A percentile compares a stretch with the other conserved stretches of the same genome.
These are phyloP conservation scores for Chelidonichthys spinosus DNA, from an alignment of 2,797 vertebrate genomes.

Conservation along the genomic window DNA sequence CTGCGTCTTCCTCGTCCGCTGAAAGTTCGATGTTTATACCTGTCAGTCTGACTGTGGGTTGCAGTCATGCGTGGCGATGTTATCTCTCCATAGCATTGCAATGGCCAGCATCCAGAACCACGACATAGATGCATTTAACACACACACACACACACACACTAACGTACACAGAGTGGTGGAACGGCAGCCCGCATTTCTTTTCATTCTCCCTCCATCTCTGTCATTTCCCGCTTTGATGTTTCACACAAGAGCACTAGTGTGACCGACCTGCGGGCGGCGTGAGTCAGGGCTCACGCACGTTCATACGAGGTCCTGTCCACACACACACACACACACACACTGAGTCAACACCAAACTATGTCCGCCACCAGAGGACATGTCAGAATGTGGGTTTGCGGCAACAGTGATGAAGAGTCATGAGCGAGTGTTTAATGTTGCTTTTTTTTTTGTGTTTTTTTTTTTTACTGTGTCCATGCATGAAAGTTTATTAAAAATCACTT, in stretches of 20 bases:
- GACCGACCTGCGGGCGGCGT: conserved; percentile 62
- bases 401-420: conserved; percentile 45
- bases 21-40: conserved; percentile 73
- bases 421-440: conserved; percentile 47
- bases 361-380: conserved; percentile 25
- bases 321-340: conserved; percentile 22
- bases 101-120: conserved; percentile 64
- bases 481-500: conserved; percentile 34
- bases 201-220: conserved; percentile 62
- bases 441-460: not conserved
- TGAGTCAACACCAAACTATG: conserved; percentile 54
- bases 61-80: conserved; percentile 75
- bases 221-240: conserved; percentile 72
- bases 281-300: conserved; percentile 31
- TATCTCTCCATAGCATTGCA: conserved; percentile 67
- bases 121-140: conserved; percentile 44
- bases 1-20: conserved; percentile 36
- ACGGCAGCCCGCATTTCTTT: conserved; percentile 64
- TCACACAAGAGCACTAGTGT: conserved; percentile 59
- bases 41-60: conserved; percentile 75
- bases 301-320: conserved; percentile 18
- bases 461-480: conserved; percentile 3
- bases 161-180: conserved; percentile 1
- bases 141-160: conserved; percentile 19
- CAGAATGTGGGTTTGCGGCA: conserved; percentile 52